Evolutionary conservation across 1,140 invertebrate species (phyloP).

Genomic region (Macrotrachela quadricornifera): DNA sequence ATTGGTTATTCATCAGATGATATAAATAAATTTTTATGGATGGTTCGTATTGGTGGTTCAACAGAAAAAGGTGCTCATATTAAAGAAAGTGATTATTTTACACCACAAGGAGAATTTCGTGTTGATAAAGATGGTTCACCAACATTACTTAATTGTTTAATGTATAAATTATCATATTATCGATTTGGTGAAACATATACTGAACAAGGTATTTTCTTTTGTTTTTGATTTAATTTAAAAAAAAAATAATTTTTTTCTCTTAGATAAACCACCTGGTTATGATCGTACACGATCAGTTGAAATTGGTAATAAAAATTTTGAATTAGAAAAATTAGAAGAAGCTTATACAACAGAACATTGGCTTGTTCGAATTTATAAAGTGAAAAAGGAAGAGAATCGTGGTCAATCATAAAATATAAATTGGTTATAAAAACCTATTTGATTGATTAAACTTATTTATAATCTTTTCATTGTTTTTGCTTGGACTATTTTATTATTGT

Average conservation of each 20-base stretch:
- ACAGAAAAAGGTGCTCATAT: conserved; percentile 80
- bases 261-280: conserved; percentile 50
- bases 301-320: conserved; percentile 89
- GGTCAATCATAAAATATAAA: no score
- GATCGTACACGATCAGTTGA: conserved; percentile 80
- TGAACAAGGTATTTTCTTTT: conserved; percentile 48
- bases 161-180: conserved; percentile 98
- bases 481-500: no score
- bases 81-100: conserved; percentile 87
- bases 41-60: conserved; percentile 90
- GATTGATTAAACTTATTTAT: no score
- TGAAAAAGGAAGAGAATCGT: conserved; percentile 26
- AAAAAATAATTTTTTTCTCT: no score
- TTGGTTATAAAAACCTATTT: no score
- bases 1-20: conserved; percentile 96
- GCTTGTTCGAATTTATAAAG: conserved; percentile 87
- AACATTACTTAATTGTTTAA: conserved; percentile 82
- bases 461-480: no score
- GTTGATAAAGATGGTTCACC: conserved; percentile 81
- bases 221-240: background rate
- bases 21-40: conserved; percentile 97
- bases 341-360: conserved; percentile 97
- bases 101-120: conserved; percentile 70
- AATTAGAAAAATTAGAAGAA: conserved; percentile 84
- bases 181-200: conserved; percentile 77